Conservation (phyloP, 1,140 invertebrate species). For the Rhysida immarginata region DNA sequence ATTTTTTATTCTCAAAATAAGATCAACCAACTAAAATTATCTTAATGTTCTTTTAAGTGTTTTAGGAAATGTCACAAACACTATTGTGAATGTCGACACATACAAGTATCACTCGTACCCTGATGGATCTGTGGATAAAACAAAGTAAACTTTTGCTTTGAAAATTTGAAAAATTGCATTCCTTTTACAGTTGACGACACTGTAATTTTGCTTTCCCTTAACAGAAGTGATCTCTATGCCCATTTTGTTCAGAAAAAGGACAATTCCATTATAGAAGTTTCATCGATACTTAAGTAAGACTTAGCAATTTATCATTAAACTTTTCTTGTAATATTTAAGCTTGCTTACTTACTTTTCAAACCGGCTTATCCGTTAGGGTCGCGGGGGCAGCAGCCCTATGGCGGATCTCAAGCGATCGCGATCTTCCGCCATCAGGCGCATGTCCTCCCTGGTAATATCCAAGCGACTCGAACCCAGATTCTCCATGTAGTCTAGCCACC, state of each 20-base stretch:
- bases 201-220: constrained; percentile 12
- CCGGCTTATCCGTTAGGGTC: too few species aligned
- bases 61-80: constrained; percentile 57
- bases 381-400: too few species aligned
- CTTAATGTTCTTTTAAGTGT: constrained; percentile 12
- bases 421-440: too few species aligned
- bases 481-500: too few species aligned
- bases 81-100: constrained; percentile 85
- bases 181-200: constrained; percentile 4
- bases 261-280: constrained; percentile 78
- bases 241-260: constrained; percentile 78
- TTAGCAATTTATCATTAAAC: too few species aligned
- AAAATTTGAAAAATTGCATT: neutral
- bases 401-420: too few species aligned
- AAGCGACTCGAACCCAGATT: too few species aligned
- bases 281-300: constrained; percentile 41
- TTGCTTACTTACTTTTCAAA: too few species aligned
- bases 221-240: constrained; percentile 70
- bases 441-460: too few species aligned
- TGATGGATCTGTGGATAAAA: constrained; percentile 82
- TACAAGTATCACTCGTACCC: constrained; percentile 82
- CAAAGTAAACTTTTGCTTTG: constrained; percentile 45
- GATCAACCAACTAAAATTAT: too few species aligned
- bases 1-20: too few species aligned
- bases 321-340: too few species aligned